Base-by-base conservation (phyloP, 2,797 vertebrate species). In the Acrossocheilus fasciatus region DNA sequence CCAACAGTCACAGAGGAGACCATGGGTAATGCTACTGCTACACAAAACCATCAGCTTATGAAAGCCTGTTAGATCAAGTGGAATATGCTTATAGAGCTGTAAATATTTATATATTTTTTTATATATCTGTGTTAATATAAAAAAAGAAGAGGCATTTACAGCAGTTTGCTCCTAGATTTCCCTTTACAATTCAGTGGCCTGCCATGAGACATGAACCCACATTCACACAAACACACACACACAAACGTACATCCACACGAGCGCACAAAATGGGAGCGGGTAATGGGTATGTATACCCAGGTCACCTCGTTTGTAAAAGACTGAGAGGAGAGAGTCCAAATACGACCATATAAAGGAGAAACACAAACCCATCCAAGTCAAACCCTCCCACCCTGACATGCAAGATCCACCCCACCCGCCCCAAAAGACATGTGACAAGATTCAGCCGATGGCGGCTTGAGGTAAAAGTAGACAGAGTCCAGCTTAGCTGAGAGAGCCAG, bases 391-490 rank as follows among this genome's bases (percentile, higher is more conserved):
- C 41, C 57, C 50, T n/a, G 12, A 78, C 94, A 89, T 93, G 93
- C 93, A 93, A 94, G 93, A 92, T 95, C 95, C 93, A 92, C 96
- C 93, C 95, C 96, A 94, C 97, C 69, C 11, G 12, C 74, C 75
- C 52, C 94, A 95, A 93, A 96, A 94, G 96, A 96, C 96, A 93
- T 94, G 94, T 95, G 92, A 95, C 93, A 94, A 94, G 95, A 91
- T 93, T 91, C 93, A 96, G 91, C 96, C 93, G 94, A 95, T 94
- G 95, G 94, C 93, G 94, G 93, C 90, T 97, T 99, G 98, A 99
- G 98, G 98, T 99, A 99, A 99, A 98, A 97, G 98, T 97, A 96
- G 95, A 95, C 93, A 95, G 94, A 96, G 95, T 95, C 94, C 96
- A 95, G 95, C 94, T 95, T 94, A 95, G 95, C 95, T 93, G 93